phyloP scores from a whole-genome alignment of 2,888 invertebrate species.

The Polyommatus iphigenia region DNA sequence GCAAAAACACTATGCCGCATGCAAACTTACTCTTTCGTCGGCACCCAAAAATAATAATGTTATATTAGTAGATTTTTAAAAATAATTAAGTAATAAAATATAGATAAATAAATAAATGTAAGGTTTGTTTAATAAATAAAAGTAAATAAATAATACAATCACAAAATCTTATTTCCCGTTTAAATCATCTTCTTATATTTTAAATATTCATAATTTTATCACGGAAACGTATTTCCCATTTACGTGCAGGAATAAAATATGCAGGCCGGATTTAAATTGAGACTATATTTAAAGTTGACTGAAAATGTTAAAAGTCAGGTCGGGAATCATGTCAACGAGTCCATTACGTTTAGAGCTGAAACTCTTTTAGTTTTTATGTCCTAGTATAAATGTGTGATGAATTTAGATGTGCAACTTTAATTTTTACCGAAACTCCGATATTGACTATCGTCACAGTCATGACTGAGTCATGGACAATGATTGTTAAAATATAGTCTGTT shows the following conservation, averaged over 20 bases:
- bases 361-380: neutral
- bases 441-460: neutral
- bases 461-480: no score
- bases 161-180: slow-evolving; percentile 1
- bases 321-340: slow-evolving; percentile 20
- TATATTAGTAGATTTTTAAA: no score
- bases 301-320: slow-evolving; percentile 20
- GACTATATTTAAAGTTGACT: slow-evolving; percentile 14
- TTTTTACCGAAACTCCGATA: neutral
- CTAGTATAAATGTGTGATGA: slow-evolving; percentile 2
- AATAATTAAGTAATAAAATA: no score
- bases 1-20: no score
- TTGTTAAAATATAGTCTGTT: no score
- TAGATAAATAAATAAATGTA: neutral
- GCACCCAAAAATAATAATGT: no score
- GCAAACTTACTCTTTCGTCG: no score
- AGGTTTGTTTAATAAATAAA: no score
- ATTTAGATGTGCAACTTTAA: neutral
- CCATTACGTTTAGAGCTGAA: slow-evolving; percentile 3
- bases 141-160: neutral
- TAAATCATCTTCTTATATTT: neutral
- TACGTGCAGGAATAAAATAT: slow-evolving; percentile 5
- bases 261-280: slow-evolving; percentile 6
- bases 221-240: neutral
- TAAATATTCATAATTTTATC: slow-evolving; percentile 11